Percentiles rank a stretch among this genome's conserved stretches.
Evolutionary conservation across 1,140 invertebrate species (phyloP).

Genomic region (Drosophila gunungcola): DNA sequence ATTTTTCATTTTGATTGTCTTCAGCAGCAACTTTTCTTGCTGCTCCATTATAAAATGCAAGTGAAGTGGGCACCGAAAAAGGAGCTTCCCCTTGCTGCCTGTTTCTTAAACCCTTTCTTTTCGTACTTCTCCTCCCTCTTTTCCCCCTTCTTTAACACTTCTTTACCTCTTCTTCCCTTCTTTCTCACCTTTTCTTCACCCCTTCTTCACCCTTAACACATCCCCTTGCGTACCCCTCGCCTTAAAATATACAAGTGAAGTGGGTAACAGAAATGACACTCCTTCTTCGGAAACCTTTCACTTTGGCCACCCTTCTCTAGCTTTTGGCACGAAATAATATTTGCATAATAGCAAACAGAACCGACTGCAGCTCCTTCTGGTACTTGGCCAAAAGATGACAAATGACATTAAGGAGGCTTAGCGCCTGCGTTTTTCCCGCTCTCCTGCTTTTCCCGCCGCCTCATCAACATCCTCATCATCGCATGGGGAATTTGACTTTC

Average conservation of each 20-base stretch:
- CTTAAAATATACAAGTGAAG: not conserved
- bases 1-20: conserved; percentile 31
- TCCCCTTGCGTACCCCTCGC: not conserved
- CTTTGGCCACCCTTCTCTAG: not conserved
- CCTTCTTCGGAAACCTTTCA: not conserved
- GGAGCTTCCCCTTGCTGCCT: not conserved
- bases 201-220: not conserved
- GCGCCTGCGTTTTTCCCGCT: conserved; percentile 46
- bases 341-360: conserved; percentile 75
- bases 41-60: conserved; percentile 29
- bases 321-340: conserved; percentile 74
- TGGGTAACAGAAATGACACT: not conserved
- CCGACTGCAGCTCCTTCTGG: conserved; percentile 51
- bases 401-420: conserved; percentile 80
- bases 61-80: conserved; percentile 6
- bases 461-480: conserved; percentile 24
- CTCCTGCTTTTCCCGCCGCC: conserved; percentile 3
- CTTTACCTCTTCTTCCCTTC: not conserved
- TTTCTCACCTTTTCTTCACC: conserved; percentile 1
- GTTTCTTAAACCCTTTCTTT: too few species aligned
- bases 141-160: not conserved
- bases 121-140: too few species aligned
- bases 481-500: conserved; percentile 63
- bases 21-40: conserved; percentile 14
- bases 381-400: conserved; percentile 70